Base-by-base conservation (phyloP, 2,888 invertebrate genomes). In the Cataglyphis cursor region DNA sequence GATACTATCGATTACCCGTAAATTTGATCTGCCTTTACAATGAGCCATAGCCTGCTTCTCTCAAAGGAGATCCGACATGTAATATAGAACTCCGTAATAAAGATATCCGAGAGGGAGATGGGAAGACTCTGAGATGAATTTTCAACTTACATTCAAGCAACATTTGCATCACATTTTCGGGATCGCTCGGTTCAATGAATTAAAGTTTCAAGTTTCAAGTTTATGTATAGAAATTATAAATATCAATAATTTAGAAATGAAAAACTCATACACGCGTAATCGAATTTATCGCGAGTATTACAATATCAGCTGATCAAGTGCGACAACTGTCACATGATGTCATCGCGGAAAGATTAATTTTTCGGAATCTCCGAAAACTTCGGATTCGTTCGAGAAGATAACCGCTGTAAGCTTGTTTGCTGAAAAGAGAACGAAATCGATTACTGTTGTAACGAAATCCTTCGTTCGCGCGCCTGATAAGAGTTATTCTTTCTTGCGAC, bases 1-100 rank as follows among this genome's bases (percentile, higher is more conserved):
- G 88, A 89, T 85, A 86, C 72, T 85, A 90, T 91, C 87, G 86
- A 88, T 83, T 82, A 81, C 44, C 61, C 61, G 80, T 68, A 73
- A 87, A 89, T 87, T 87, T 89, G 65, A 88, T 84, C 85, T 83
- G 78, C 38, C 66, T 54, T 54, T 24, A 65, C 51, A 65, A 76
- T 66, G 66, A 65, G 66, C 83, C 73, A 5, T 54, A 65, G 65
- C 76, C 57, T 28, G 65, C 21, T 54, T 38, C 38, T 65, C 24
- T 65, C 54, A 64, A 65, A 64, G 48, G 31, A 35, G 51, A 76
- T 15, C 54, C 48, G 12, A 18, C 44, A n/a, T 9, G 61, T 44
- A 48, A 62, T 57, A 18, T 41, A 70, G 51, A n/a, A 18, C 18
- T 28, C 18, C 31, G 18, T 65, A 10, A 75, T 28, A 51, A 35